Evolutionary conservation across 2,888 invertebrate species (phyloP), one percentile per base, ranked within the genome.

Genomic region (Sturmia bella): DNA sequence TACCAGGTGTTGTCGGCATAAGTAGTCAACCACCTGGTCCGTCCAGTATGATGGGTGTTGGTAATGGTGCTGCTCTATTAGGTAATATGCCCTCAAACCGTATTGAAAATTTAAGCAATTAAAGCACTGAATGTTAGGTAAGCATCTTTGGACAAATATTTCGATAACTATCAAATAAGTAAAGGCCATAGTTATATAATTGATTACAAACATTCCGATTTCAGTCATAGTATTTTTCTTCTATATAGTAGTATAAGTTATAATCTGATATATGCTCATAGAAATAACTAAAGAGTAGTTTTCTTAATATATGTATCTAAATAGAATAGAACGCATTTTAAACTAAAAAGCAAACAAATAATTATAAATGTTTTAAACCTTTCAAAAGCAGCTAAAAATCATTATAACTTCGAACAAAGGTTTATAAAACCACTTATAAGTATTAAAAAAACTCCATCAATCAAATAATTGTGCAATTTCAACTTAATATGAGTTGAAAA

Each of bases 91-190:
- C 79, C 4, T 17, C 82, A 66, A 85, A 75, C 80, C 84, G 85
- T 63, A 84, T 85, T 69, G 85, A 85, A 80, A 85, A 85, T 81
- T 61, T 85, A 80, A 84, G 84, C 72, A 85, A 85, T 54, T 85
- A 59, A 59, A 76, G 17, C 13, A 12, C 27, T 76, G 24, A 39
- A 15, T 19, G 2, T 19, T 68, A 82, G 82, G 82, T 82, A 82
- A 82, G 82, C 75, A 56, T 48, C 32, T 76, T 61, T 41, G 41
- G 57, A 57, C 48, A 59, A 41, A 24, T 48, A 15, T 41, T 15
- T 54, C n/a, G n/a, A 68, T 13, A n/a, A 19, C 32, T 61, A 32
- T 11, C 17, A 13, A 17, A 17, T 17, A 69, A 19, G 39, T 57
- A 48, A 45, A 77, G 52, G 76, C 72, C 68, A 81, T 81, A 73